Evolutionary conservation across 1,140 invertebrate genomes (phyloP).

Genomic region (Pteromalus puparum): DNA sequence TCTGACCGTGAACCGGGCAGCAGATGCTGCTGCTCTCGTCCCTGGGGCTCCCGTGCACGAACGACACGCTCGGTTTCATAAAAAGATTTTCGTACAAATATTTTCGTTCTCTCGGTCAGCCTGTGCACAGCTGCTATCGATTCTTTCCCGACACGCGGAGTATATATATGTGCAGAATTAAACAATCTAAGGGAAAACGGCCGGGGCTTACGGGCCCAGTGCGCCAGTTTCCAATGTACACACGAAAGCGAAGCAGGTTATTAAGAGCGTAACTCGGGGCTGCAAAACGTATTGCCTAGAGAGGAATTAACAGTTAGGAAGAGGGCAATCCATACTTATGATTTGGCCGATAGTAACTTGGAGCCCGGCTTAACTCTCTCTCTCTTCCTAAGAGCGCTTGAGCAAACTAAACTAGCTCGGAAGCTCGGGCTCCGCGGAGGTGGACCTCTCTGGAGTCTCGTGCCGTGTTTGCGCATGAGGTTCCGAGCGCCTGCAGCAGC

Average conservation of each 20-base stretch:
- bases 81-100: conserved; percentile 24
- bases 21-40: conserved; percentile 14
- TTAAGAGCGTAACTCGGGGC: conserved; percentile 37
- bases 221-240: conserved; percentile 4
- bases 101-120: too few species aligned
- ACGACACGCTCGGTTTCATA: conserved; percentile 17
- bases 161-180: neutral
- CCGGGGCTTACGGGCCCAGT: neutral
- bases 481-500: neutral
- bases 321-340: conserved; percentile 51
- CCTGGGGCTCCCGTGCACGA: conserved; percentile 2
- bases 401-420: conserved; percentile 36
- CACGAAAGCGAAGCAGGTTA: neutral
- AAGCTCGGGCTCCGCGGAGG: neutral
- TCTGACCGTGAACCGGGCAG: neutral
- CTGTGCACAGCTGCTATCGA: neutral
- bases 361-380: conserved; percentile 36
- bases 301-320: conserved; percentile 38
- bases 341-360: conserved; percentile 48
- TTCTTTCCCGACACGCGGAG: neutral
- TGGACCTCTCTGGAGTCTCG: neutral
- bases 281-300: conserved; percentile 30
- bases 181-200: neutral
- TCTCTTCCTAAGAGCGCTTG: conserved; percentile 12
- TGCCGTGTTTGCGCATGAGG: neutral